Percentiles rank a stretch among this genome's conserved stretches.
Evolutionary conservation across 2,113 vertebrate genomes (phyloP).

Genomic region (Labrus mixtus): DNA sequence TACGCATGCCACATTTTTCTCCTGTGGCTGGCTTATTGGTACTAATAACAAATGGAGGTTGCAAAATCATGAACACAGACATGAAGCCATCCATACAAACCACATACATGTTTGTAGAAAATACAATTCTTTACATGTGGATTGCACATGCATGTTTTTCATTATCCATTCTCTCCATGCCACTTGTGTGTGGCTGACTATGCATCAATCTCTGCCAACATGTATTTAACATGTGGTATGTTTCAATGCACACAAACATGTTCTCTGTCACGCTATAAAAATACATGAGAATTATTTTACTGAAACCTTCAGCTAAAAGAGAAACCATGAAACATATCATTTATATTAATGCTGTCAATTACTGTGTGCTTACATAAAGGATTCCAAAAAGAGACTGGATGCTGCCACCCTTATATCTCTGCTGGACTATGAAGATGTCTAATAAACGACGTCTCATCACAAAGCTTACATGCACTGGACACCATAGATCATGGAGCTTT

Average conservation of each 20-base stretch:
- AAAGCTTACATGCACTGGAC: too few relatives aligned
- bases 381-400: too few relatives aligned
- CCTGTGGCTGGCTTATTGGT: slow-evolving; percentile 21
- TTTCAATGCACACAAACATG: slow-evolving; percentile 19
- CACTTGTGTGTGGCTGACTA: slow-evolving; percentile 3
- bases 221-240: slow-evolving; percentile 14
- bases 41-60: background rate
- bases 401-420: too few relatives aligned
- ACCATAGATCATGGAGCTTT: too few relatives aligned
- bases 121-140: slow-evolving; percentile 21
- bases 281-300: background rate
- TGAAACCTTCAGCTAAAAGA: background rate
- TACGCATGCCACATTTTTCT: slow-evolving; percentile 15
- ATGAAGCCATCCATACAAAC: slow-evolving; percentile 23
- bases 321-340: background rate
- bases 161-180: background rate
- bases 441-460: too few relatives aligned
- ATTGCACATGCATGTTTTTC: slow-evolving; percentile 14
- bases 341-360: background rate
- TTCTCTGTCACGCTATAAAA: background rate
- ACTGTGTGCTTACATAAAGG: background rate
- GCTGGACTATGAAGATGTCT: too few relatives aligned
- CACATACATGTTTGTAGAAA: slow-evolving; percentile 18
- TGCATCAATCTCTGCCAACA: slow-evolving; percentile 12
- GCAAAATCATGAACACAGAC: background rate